phyloP scores from a whole-genome alignment of 2,113 vertebrate genomes.

The Catharus bicknelli region DNA sequence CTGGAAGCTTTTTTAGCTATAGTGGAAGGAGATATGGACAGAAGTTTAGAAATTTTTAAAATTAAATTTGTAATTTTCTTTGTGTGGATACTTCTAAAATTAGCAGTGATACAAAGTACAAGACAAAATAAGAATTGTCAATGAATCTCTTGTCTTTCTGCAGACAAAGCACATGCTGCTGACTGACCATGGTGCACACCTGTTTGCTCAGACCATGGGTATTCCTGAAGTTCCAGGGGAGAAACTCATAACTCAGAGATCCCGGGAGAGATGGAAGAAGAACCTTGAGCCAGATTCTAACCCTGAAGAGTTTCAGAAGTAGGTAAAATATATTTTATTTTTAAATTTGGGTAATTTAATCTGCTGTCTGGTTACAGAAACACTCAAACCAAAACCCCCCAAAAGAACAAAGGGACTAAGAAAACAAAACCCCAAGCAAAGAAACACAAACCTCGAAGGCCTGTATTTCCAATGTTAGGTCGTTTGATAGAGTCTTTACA shows the following conservation, averaged over 20 bases:
- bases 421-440: not conserved
- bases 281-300: slow-evolving; percentile 74
- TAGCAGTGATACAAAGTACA: not conserved
- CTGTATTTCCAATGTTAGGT: not conserved
- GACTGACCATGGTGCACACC: slow-evolving; percentile 82
- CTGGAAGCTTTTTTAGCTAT: not conserved
- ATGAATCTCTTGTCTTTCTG: not conserved
- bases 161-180: slow-evolving; percentile 88
- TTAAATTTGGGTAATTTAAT: not conserved
- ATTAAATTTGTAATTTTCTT: not conserved
- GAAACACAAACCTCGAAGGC: not conserved
- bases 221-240: slow-evolving; percentile 80
- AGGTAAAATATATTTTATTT: not conserved
- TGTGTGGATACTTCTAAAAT: not conserved
- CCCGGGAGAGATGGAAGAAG: slow-evolving; percentile 80
- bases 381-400: not conserved
- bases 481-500: not conserved
- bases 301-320: slow-evolving; percentile 82
- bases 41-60: not conserved
- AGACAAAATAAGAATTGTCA: not conserved
- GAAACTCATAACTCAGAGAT: slow-evolving; percentile 85
- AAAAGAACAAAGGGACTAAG: not conserved
- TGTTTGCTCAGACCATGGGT: slow-evolving; percentile 86
- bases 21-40: not conserved
- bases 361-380: not conserved